Conservation (phyloP, 1,140 invertebrate genomes). For the Piezodorus guildinii region DNA sequence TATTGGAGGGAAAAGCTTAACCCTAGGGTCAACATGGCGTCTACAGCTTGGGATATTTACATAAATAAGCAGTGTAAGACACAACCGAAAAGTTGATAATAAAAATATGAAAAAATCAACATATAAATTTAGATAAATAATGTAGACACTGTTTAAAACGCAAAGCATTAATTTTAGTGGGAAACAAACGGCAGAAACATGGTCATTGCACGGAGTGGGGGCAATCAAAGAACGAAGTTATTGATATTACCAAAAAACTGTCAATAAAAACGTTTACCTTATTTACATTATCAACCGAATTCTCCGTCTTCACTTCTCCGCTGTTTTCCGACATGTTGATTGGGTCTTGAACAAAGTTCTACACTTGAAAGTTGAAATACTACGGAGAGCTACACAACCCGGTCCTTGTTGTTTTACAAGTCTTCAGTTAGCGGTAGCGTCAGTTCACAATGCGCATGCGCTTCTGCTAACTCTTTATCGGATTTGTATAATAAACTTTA, state of each 20-base stretch:
- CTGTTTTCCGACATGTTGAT: slow-evolving; percentile 39
- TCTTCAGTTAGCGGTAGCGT: slow-evolving; percentile 13
- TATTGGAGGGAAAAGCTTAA: slow-evolving; percentile 13
- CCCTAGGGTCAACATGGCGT: slow-evolving; percentile 9
- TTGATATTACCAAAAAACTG: background rate
- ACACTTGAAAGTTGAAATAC: slow-evolving; percentile 33
- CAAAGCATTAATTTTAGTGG: background rate
- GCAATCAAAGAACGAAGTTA: slow-evolving; percentile 2
- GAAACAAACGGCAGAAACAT: background rate
- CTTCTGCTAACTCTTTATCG: background rate
- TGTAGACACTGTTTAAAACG: no score
- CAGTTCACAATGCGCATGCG: slow-evolving; percentile 8
- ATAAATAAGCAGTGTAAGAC: slow-evolving; percentile 3
- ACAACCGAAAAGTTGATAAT: no score
- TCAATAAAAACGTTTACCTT: background rate
- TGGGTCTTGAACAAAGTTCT: slow-evolving; percentile 29
- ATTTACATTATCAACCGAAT: slow-evolving; percentile 34
- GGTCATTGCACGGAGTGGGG: background rate
- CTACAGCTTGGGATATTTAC: slow-evolving; percentile 2
- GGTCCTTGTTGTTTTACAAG: slow-evolving; percentile 11
- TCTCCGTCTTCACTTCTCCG: slow-evolving; percentile 40
- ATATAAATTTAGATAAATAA: no score
- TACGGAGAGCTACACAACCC: background rate
- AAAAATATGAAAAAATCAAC: no score
- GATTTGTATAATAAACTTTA: background rate